Conservation (phyloP, 92 coral and sea anemone species). For the Blastomussa wellsi region DNA sequence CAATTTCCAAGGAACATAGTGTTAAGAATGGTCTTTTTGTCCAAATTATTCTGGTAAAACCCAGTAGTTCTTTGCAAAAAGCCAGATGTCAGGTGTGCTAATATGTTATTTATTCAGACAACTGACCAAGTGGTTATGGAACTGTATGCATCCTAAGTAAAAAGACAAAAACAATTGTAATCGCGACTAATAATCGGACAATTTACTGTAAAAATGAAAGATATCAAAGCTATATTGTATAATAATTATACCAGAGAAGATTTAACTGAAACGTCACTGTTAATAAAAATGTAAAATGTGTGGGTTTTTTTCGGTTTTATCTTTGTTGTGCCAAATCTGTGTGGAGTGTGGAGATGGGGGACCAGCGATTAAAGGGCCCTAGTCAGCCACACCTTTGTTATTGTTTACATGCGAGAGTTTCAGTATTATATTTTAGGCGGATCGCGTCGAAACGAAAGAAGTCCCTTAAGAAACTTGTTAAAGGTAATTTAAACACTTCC, state of each 20-base stretch:
- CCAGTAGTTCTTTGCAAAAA: not conserved
- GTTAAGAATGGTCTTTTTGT: slow-evolving; percentile 5
- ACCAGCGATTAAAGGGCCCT: too few relatives aligned
- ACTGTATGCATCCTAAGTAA: not conserved
- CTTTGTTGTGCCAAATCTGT: too few relatives aligned
- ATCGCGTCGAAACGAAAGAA: too few relatives aligned
- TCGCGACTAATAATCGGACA: not conserved
- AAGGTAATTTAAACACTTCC: too few relatives aligned
- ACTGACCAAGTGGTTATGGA: not conserved
- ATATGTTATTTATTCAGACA: not conserved
- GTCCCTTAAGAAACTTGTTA: too few relatives aligned
- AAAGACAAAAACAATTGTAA: not conserved
- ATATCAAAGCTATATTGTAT: not conserved
- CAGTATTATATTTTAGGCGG: too few relatives aligned
- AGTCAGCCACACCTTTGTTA: too few relatives aligned
- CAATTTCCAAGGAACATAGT: not conserved
- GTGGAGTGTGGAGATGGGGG: not conserved
- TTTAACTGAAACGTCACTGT: not conserved
- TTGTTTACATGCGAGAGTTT: too few relatives aligned
- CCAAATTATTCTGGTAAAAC: not conserved
- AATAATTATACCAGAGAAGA: slow-evolving; percentile 3
- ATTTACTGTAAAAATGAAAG: not conserved
- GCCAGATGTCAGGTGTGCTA: slow-evolving; percentile 28
- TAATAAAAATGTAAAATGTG: slow-evolving; percentile 2
- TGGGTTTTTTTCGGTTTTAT: not conserved